Base-by-base conservation (phyloP, 1,140 invertebrate genomes). In the Drosophila mauritiana region DNA sequence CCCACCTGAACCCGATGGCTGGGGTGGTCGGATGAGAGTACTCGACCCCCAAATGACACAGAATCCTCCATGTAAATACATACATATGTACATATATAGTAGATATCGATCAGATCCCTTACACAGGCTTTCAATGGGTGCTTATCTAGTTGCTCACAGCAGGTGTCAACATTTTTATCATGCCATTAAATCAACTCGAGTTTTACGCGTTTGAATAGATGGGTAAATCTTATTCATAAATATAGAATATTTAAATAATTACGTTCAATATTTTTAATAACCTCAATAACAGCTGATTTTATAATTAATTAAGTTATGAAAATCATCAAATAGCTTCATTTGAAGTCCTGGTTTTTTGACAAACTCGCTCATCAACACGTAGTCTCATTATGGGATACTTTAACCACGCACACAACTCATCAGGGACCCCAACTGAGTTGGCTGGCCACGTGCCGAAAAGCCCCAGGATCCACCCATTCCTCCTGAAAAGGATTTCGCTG, bases 321-420 rank as follows among this genome's bases (percentile, higher is more conserved):
- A 17, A 15, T 25, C 11, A 17, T 4, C 54, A 13, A 36, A 52
- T 39, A 65, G 11, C 59, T 65, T 64, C 52, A 65, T 67, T 51
- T 45, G 15, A 5, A 55, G 34, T 70, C 25, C 17, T n/a, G 63
- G n/a, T n/a, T n/a, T n/a, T n/a, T n/a, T 20, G 15, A 51, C 42
- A 69, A 70, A 61, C 59, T 59, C 54, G 65, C 65, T 36, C 59
- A 74, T 73, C 55, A 68, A 83, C 83, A 86, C 83, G 83, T 88
- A 76, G 85, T 73, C 78, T 46, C 63, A 82, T 82, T 82, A 82
- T 69, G 73, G 73, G 52, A 78, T 56, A 62, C 83, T 88, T 86
- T 82, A 81, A 78, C 82, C 45, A 46, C 11, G 65, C 53, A 64
- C 54, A 64, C 46, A 57, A 63, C 48, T 45, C 78, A 63, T 75